Evolutionary conservation across 2,113 vertebrate species (phyloP).

Genomic region (Lycaon pictus): DNA sequence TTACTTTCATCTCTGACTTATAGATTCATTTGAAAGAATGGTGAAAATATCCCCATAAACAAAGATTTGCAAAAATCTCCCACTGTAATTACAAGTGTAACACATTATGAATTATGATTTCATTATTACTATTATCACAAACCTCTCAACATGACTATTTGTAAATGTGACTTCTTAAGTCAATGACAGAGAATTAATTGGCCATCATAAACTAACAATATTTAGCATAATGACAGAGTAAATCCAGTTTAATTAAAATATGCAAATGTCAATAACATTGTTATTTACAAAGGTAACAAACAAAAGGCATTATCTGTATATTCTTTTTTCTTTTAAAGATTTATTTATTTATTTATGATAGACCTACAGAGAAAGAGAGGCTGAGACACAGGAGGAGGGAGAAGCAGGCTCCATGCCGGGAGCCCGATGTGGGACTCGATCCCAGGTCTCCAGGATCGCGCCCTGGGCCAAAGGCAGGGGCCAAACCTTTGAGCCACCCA

Average conservation of each 20-base stretch:
- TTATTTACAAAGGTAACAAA: constrained; percentile 69
- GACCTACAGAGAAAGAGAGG: too few species aligned
- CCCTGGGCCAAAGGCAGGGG: too few species aligned
- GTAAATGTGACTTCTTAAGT: constrained; percentile 81
- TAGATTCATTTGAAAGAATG: constrained; percentile 4
- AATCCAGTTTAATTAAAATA: constrained; percentile 79
- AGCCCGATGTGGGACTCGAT: too few species aligned
- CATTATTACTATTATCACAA: constrained; percentile 78
- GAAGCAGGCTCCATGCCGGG: too few species aligned
- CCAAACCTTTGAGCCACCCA: too few species aligned
- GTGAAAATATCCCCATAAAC: neutral
- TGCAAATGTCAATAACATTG: constrained; percentile 69
- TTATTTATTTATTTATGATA: too few species aligned
- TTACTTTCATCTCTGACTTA: neutral
- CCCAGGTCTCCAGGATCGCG: too few species aligned
- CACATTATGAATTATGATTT: constrained; percentile 74
- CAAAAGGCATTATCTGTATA: constrained; percentile 69
- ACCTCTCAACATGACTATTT: constrained; percentile 65
- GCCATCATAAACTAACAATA: constrained; percentile 79
- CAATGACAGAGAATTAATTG: constrained; percentile 80
- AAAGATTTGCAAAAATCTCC: constrained; percentile 53
- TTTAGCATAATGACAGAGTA: constrained; percentile 73
- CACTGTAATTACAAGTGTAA: constrained; percentile 68
- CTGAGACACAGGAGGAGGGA: too few species aligned
- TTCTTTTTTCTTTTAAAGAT: neutral